Percentiles rank a stretch among this genome's conserved stretches.
phyloP scores from a whole-genome alignment of 2,113 vertebrate species.

The Copsychus sechellarum region DNA sequence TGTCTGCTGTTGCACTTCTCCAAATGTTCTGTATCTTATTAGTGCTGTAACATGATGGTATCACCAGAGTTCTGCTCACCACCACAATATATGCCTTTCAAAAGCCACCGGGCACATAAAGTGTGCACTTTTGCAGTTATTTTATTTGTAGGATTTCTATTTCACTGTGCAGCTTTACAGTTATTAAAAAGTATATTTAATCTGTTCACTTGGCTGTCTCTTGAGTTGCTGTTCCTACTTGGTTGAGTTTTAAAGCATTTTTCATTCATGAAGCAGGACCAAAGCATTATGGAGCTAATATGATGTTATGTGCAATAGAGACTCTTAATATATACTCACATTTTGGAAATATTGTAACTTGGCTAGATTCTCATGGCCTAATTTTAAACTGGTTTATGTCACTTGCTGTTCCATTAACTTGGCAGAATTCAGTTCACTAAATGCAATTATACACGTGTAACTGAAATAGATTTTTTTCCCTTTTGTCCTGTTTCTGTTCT shows the following conservation, averaged over 20 bases:
- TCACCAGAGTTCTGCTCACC: not conserved
- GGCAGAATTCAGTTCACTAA: not conserved
- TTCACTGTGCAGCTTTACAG: not conserved
- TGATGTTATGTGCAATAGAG: not conserved
- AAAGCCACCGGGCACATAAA: not conserved
- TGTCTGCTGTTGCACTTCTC: not conserved
- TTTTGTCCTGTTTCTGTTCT: not conserved
- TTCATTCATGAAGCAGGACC: conserved; percentile 11
- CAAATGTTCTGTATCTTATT: not conserved
- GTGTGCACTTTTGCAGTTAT: not conserved
- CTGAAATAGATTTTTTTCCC: not conserved
- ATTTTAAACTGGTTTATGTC: conserved; percentile 27
- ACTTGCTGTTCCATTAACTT: not conserved
- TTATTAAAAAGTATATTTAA: conserved; percentile 23
- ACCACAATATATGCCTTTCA: not conserved
- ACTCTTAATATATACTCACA: not conserved
- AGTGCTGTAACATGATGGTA: not conserved
- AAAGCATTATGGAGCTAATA: not conserved
- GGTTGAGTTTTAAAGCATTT: conserved; percentile 33
- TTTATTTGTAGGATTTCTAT: conserved; percentile 20
- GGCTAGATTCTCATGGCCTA: not conserved
- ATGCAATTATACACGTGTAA: not conserved
- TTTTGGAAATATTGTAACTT: conserved; percentile 13
- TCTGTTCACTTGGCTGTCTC: not conserved
- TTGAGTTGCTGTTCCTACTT: not conserved